phyloP scores from a whole-genome alignment of 1,140 invertebrate genomes.

The Polypedilum pembai region DNA sequence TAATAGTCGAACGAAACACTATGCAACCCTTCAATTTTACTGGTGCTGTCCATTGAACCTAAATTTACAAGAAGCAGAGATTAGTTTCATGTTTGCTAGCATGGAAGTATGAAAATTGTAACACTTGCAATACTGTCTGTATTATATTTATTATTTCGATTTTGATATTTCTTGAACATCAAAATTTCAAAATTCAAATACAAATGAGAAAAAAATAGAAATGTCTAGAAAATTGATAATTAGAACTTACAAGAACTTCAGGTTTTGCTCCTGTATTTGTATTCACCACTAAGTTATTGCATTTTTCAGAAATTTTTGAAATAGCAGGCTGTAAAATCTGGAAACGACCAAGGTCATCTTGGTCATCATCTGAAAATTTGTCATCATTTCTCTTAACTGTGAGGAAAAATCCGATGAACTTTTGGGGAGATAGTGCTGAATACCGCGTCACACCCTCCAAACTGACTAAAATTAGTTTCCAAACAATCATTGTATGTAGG shows the following conservation, averaged over 20 bases:
- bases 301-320: constrained; percentile 64
- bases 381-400: constrained; percentile 49
- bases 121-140: no score
- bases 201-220: constrained; percentile 9
- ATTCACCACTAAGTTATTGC: constrained; percentile 67
- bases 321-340: constrained; percentile 56
- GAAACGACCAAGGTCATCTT: constrained; percentile 47
- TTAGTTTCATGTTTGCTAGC: no score
- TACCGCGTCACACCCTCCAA: constrained; percentile 30
- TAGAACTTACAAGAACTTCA: constrained; percentile 46
- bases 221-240: neutral
- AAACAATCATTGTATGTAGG: no score
- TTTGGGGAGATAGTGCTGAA: constrained; percentile 43
- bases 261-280: constrained; percentile 61
- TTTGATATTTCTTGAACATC: no score
- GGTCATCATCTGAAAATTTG: constrained; percentile 39
- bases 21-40: constrained; percentile 65
- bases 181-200: neutral
- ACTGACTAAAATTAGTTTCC: constrained; percentile 30
- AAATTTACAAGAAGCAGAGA: no score
- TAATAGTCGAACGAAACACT: constrained; percentile 65
- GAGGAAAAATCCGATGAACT: constrained; percentile 65
- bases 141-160: no score
- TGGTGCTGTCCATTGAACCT: constrained; percentile 65
- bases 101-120: no score